Percentiles rank a stretch among this genome's conserved stretches.
Conservation (phyloP, 2,113 vertebrate species). For the Atrichornis clamosus region DNA sequence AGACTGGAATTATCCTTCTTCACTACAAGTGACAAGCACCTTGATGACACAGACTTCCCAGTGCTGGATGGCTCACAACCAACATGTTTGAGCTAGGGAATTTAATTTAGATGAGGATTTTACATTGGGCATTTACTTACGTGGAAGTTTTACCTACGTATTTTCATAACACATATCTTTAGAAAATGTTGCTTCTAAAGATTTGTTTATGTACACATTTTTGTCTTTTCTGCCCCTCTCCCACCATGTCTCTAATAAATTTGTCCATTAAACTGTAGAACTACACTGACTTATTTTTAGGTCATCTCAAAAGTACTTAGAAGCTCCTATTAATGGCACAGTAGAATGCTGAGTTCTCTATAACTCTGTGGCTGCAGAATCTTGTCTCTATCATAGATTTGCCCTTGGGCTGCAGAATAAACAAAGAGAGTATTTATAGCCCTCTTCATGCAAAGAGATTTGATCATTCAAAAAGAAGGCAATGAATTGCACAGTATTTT, state of each 20-base stretch:
- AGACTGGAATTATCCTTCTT: background rate
- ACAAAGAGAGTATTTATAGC: slow-evolving; percentile 50
- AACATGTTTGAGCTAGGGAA: background rate
- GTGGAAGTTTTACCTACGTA: background rate
- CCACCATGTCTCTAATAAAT: background rate
- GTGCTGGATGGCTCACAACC: background rate
- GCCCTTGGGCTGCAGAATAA: slow-evolving; percentile 45
- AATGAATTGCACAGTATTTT: background rate
- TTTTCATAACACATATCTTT: background rate
- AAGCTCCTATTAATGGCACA: slow-evolving; percentile 7
- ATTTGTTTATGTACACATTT: background rate
- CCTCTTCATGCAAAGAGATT: background rate
- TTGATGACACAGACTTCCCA: background rate
- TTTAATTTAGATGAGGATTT: background rate
- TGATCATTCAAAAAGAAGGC: slow-evolving; percentile 24
- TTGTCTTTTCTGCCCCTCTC: background rate
- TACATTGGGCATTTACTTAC: background rate
- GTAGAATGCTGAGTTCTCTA: background rate
- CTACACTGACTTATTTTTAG: slow-evolving; percentile 44
- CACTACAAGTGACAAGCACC: background rate
- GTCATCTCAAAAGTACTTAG: slow-evolving; percentile 15
- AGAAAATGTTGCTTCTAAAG: background rate
- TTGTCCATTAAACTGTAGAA: background rate
- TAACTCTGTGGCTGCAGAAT: slow-evolving; percentile 9
- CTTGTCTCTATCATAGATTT: slow-evolving; percentile 18